A percentile compares a stretch with the other conserved stretches of the same genome.
These are phyloP conservation scores for Andrena chrysosceles DNA, from an alignment of 2,888 invertebrate species.

Conservation along the genomic window DNA sequence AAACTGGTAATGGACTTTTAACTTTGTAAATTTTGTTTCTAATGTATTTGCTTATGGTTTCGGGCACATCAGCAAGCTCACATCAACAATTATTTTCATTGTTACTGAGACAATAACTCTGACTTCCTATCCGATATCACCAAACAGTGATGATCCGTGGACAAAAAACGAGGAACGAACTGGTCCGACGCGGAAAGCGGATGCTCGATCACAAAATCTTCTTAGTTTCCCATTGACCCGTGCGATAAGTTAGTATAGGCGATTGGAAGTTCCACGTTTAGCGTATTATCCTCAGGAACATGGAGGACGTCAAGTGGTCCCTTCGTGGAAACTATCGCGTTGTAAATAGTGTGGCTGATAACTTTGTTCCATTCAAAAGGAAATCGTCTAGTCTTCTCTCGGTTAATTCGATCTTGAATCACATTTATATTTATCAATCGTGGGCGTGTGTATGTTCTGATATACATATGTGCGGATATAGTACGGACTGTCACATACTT, in stretches of 20 bases:
- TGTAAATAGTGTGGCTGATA: conserved; percentile 39
- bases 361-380: conserved; percentile 26
- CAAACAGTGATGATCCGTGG: conserved; percentile 34
- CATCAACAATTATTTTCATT: conserved; percentile 32
- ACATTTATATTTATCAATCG: conserved; percentile 34
- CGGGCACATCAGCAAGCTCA: conserved; percentile 19
- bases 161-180: conserved; percentile 12
- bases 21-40: conserved; percentile 56
- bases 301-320: conserved; percentile 38
- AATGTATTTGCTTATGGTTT: conserved; percentile 48
- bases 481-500: conserved; percentile 30
- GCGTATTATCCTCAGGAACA: conserved; percentile 44
- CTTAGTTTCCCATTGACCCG: conserved; percentile 42
- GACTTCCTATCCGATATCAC: conserved; percentile 40
- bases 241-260: conserved; percentile 44
- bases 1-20: conserved; percentile 71
- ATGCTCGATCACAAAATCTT: conserved; percentile 36
- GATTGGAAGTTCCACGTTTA: conserved; percentile 36
- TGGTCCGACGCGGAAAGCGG: conserved; percentile 30
- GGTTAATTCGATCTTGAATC: conserved; percentile 36
- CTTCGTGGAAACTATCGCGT: conserved; percentile 41
- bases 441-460: conserved; percentile 49
- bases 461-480: conserved; percentile 49
- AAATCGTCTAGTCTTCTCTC: conserved; percentile 45
- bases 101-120: conserved; percentile 40